These are phyloP conservation scores for Chelonoidis abingdonii DNA, from an alignment of 2,113 vertebrate genomes.

Conservation along the genomic window DNA sequence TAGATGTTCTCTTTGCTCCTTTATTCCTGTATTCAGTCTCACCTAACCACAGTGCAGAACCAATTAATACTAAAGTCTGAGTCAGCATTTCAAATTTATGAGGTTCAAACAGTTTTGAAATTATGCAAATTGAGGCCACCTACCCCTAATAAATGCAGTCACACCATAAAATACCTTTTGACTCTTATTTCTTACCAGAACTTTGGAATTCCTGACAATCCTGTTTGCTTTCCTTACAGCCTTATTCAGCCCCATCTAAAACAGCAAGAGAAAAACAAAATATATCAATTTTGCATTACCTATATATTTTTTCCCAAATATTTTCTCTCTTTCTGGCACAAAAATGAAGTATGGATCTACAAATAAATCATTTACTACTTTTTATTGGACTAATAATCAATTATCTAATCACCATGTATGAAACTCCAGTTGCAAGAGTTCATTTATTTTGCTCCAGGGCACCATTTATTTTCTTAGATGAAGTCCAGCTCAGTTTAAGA, in stretches of 20 bases:
- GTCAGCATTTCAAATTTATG: not conserved
- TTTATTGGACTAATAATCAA: conserved; percentile 52
- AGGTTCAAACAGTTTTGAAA: not conserved
- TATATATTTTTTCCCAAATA: not conserved
- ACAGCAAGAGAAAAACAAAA: conserved; percentile 16
- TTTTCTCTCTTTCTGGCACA: not conserved
- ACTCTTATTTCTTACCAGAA: conserved; percentile 62
- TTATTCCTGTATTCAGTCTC: not conserved
- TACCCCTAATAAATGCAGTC: not conserved
- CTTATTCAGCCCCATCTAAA: conserved; percentile 60
- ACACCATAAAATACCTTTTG: not conserved
- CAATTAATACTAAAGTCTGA: not conserved
- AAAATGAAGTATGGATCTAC: conserved; percentile 16
- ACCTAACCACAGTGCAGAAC: not conserved
- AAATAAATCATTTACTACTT: conserved; percentile 27
- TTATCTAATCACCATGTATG: conserved; percentile 15
- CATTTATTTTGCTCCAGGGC: conserved; percentile 44
- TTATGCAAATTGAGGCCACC: not conserved
- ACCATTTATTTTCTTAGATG: conserved; percentile 45
- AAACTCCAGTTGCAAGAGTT: conserved; percentile 25
- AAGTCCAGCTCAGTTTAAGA: conserved; percentile 25
- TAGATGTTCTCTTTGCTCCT: not conserved
- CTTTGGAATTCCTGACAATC: conserved; percentile 41
- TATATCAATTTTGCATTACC: conserved; percentile 18
- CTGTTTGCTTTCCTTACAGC: conserved; percentile 63